Percentiles rank a stretch among this genome's conserved stretches.
Conservation (phyloP, 1,140 invertebrate species). For the Euura lappo region DNA sequence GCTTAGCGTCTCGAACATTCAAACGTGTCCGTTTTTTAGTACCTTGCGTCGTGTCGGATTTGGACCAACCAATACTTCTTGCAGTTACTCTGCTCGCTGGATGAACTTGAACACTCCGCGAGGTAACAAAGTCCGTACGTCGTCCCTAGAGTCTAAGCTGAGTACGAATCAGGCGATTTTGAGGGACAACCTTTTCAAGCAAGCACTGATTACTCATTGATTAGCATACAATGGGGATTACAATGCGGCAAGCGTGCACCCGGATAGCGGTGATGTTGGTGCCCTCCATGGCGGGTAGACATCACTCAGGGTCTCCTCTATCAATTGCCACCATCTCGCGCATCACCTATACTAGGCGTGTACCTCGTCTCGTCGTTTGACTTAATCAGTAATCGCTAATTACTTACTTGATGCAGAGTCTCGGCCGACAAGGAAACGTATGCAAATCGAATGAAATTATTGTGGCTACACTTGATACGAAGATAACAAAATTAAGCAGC, state of each 20-base stretch:
- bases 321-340: constrained; percentile 1
- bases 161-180: not conserved
- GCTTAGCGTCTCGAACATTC: too few relatives aligned
- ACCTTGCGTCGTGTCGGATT: too few relatives aligned
- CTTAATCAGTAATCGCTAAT: constrained; percentile 7
- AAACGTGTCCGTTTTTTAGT: too few relatives aligned
- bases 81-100: too few relatives aligned
- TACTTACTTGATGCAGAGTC: constrained; percentile 4
- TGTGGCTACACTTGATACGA: not conserved
- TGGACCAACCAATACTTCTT: too few relatives aligned
- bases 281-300: not conserved
- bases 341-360: not conserved
- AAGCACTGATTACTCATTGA: constrained; percentile 1
- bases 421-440: constrained; percentile 4
- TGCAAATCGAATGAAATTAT: constrained; percentile 7
- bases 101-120: too few relatives aligned
- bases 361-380: constrained; percentile 1
- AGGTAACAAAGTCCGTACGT: too few relatives aligned
- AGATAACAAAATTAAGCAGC: not conserved
- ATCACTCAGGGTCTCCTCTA: not conserved
- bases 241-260: constrained; percentile 3
- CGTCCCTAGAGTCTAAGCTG: too few relatives aligned
- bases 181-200: not conserved
- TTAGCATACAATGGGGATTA: constrained; percentile 5
- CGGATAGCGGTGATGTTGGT: constrained; percentile 2